Percentiles rank a stretch among this genome's conserved stretches.
These are phyloP conservation scores for Gallinago jamesoni DNA, from an alignment of 2,113 vertebrate species.

Conservation along the genomic window DNA sequence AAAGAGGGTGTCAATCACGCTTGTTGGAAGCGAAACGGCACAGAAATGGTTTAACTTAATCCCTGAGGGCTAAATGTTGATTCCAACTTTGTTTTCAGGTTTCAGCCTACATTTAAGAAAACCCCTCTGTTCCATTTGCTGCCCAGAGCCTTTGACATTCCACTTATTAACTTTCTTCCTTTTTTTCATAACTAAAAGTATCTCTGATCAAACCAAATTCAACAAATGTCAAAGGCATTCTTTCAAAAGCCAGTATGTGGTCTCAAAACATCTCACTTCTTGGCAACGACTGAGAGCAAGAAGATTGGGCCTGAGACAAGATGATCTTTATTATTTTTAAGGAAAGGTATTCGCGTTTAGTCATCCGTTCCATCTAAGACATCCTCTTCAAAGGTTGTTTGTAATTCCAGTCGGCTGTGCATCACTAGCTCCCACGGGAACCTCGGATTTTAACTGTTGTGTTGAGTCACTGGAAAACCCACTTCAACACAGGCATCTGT, in stretches of 20 bases:
- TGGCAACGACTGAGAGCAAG: neutral
- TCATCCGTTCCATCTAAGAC: constrained; percentile 24
- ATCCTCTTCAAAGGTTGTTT: neutral
- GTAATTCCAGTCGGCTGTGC: neutral
- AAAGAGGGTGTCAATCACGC: neutral
- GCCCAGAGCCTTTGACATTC: neutral
- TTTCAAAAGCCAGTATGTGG: neutral
- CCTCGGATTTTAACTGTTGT: neutral
- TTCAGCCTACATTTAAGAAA: constrained; percentile 26
- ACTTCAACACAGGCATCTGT: neutral
- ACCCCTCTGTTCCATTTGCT: neutral
- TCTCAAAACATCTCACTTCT: constrained; percentile 35
- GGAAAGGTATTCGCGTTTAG: constrained; percentile 38
- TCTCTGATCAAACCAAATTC: constrained; percentile 17
- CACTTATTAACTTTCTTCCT: constrained; percentile 9
- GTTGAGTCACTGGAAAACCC: constrained; percentile 20
- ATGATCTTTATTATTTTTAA: constrained; percentile 25
- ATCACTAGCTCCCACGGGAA: constrained; percentile 14
- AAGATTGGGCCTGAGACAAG: neutral
- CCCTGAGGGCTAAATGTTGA: neutral
- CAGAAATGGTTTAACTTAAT: constrained; percentile 4
- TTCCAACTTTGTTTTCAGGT: neutral
- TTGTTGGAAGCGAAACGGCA: neutral
- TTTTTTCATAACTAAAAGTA: constrained; percentile 2
- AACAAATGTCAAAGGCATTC: constrained; percentile 21